Conservation (phyloP, 2,113 vertebrate genomes). For the Xiphorhynchus elegans region DNA sequence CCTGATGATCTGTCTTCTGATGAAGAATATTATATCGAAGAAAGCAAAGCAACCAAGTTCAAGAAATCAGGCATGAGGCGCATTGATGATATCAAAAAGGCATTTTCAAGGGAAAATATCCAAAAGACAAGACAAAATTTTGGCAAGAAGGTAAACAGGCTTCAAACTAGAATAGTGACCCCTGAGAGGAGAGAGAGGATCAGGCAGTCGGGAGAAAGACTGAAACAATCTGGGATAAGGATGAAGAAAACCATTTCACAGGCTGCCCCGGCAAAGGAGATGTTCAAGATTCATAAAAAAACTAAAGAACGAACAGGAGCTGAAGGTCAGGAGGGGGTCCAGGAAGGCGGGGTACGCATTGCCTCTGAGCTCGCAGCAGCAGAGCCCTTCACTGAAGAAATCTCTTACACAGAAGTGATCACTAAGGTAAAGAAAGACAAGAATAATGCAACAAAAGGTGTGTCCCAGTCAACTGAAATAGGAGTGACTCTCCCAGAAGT, state of each 20-base stretch:
- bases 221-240: slow-evolving; percentile 85
- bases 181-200: slow-evolving; percentile 90
- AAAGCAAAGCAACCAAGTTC: slow-evolving; percentile 83
- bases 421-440: slow-evolving; percentile 83
- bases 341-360: slow-evolving; percentile 66
- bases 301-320: slow-evolving; percentile 78
- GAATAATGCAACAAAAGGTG: slow-evolving; percentile 64
- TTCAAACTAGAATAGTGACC: slow-evolving; percentile 93
- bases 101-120: slow-evolving; percentile 96
- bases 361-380: slow-evolving; percentile 62
- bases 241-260: slow-evolving; percentile 92
- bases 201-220: slow-evolving; percentile 87
- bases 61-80: slow-evolving; percentile 89
- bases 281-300: slow-evolving; percentile 88
- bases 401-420: slow-evolving; percentile 83
- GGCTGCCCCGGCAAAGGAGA: slow-evolving; percentile 86
- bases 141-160: slow-evolving; percentile 87
- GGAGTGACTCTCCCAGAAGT: slow-evolving; percentile 63
- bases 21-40: slow-evolving; percentile 90
- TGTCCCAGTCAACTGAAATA: slow-evolving; percentile 61
- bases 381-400: slow-evolving; percentile 80
- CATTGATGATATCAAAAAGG: slow-evolving; percentile 91
- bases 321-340: slow-evolving; percentile 83
- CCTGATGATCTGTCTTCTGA: slow-evolving; percentile 94
- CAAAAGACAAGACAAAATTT: slow-evolving; percentile 91